Percentiles rank a stretch among this genome's conserved stretches.
Evolutionary conservation across 2,888 invertebrate genomes (phyloP).

Genomic region (Lasioglossum malachurum): DNA sequence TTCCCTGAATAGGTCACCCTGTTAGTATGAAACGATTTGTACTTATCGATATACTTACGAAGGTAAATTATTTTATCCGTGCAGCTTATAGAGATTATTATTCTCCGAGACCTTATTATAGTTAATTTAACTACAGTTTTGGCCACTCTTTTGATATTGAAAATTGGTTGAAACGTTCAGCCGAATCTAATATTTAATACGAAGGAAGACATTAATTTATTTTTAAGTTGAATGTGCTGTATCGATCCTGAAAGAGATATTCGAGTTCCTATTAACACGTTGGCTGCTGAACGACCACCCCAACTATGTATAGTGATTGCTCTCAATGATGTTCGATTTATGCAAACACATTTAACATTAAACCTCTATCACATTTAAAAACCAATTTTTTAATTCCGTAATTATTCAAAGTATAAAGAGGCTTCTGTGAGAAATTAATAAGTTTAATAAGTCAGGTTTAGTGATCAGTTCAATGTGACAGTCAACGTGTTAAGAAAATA

Average conservation of each 20-base stretch:
- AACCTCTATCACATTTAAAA: not conserved
- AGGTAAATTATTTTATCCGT: conserved; percentile 4
- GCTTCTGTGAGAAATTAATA: too few species aligned
- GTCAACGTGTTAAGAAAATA: not conserved
- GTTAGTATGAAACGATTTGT: not conserved
- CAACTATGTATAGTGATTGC: not conserved
- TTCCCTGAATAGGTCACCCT: not conserved
- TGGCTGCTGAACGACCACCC: not conserved
- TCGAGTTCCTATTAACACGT: not conserved
- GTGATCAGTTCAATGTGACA: not conserved
- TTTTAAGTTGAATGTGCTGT: not conserved
- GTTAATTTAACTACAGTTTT: not conserved
- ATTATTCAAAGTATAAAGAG: not conserved
- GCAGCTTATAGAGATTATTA: not conserved
- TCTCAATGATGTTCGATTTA: not conserved
- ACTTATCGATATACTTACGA: conserved; percentile 13
- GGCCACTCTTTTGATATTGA: not conserved
- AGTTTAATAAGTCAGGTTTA: not conserved
- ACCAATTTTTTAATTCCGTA: not conserved
- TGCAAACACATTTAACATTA: not conserved
- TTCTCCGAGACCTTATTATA: not conserved
- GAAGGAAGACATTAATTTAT: conserved; percentile 1
- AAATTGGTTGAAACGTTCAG: not conserved
- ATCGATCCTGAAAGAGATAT: not conserved
- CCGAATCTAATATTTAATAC: not conserved